Percentiles rank a stretch among this genome's conserved stretches.
phyloP scores from a whole-genome alignment of 2,113 vertebrate species.

The Lasiurus borealis region DNA sequence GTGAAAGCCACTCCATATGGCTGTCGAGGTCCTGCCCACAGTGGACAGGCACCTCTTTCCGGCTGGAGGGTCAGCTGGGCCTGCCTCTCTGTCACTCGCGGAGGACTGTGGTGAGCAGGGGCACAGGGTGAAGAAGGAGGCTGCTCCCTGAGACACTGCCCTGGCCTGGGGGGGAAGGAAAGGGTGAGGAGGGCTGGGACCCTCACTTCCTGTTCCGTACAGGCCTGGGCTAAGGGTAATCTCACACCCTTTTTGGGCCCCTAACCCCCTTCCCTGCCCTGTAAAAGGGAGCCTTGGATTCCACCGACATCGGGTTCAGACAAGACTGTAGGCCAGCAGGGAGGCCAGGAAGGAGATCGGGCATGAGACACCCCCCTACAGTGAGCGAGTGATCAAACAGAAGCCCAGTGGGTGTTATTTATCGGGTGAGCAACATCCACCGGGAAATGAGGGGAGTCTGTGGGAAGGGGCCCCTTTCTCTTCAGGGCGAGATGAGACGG shows the following conservation, averaged over 20 bases:
- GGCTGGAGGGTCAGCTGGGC: background rate
- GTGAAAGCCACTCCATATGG: background rate
- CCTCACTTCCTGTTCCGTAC: background rate
- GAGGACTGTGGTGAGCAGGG: background rate
- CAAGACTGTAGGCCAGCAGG: background rate
- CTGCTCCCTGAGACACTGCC: background rate
- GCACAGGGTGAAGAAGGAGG: background rate
- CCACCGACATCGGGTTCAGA: background rate
- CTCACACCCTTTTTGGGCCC: background rate
- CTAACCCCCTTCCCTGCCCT: background rate
- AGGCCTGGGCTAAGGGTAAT: background rate
- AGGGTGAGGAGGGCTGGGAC: background rate
- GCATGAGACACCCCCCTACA: background rate
- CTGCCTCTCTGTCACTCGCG: background rate
- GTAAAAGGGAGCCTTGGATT: background rate
- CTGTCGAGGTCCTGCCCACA: fast-evolving
- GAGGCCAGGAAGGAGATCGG: background rate
- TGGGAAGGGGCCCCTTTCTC: background rate
- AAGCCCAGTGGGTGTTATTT: background rate
- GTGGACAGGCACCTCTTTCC: background rate
- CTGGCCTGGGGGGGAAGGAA: background rate
- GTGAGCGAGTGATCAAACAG: background rate
- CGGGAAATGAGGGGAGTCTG: background rate
- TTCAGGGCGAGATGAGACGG: no score
- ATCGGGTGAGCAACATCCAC: background rate